Conservation (phyloP, 2,113 vertebrate genomes). For the Melospiza melodia region DNA sequence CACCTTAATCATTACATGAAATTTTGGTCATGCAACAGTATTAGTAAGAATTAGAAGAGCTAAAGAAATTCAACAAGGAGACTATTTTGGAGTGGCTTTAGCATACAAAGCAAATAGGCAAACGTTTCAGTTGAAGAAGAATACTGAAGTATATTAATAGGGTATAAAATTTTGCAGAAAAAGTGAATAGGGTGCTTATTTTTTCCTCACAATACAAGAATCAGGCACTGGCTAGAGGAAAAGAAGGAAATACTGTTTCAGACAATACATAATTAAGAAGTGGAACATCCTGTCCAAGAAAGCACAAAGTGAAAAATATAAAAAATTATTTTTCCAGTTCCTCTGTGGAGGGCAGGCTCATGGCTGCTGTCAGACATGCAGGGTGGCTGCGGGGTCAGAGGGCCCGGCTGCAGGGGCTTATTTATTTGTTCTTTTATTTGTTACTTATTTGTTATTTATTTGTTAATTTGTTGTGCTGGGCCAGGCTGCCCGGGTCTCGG, state of each 20-base stretch:
- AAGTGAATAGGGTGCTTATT: background rate
- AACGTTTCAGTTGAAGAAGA: background rate
- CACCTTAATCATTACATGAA: background rate
- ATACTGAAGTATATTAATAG: background rate
- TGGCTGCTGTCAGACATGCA: fast-evolving
- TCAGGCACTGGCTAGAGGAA: background rate
- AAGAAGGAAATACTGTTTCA: background rate
- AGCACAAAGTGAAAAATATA: background rate
- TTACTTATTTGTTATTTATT: too few species aligned
- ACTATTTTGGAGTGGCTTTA: background rate
- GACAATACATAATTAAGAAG: background rate
- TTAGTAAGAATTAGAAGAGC: background rate
- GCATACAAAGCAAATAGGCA: background rate
- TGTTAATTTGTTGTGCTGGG: too few species aligned
- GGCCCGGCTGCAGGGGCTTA: background rate
- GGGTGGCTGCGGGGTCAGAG: too few species aligned
- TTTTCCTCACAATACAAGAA: background rate
- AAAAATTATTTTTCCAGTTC: background rate
- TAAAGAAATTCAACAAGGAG: background rate
- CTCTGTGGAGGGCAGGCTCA: background rate
- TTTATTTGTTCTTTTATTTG: background rate
- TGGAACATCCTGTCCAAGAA: background rate
- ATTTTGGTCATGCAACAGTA: background rate
- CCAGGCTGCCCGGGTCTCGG: background rate
- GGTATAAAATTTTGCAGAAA: background rate